A percentile compares a stretch with the other conserved stretches of the same genome.
Conservation (phyloP, 2,888 invertebrate genomes). For the Rotaria magnacalcarata region DNA sequence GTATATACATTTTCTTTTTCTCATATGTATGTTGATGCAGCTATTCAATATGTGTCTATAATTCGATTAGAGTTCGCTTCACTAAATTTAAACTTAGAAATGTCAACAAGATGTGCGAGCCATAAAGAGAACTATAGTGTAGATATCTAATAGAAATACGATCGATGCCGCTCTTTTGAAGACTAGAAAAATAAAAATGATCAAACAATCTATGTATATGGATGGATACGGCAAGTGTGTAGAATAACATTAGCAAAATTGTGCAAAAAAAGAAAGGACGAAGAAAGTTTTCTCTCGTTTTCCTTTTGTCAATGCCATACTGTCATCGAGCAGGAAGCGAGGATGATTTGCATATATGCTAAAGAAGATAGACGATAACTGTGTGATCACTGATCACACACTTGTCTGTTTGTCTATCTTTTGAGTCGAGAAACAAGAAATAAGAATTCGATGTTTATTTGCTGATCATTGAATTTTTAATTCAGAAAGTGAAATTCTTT, state of each 20-base stretch:
- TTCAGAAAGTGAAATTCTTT: neutral
- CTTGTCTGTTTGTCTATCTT: neutral
- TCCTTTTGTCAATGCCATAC: neutral
- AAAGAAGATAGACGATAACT: conserved; percentile 16
- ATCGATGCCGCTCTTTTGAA: conserved; percentile 22
- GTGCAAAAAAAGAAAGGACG: neutral
- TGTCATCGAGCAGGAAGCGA: conserved; percentile 4
- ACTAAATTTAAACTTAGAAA: conserved; percentile 31
- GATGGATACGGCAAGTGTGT: conserved; percentile 26
- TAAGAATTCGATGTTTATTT: neutral
- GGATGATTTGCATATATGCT: conserved; percentile 5
- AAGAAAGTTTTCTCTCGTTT: neutral
- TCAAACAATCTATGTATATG: neutral
- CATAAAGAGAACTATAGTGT: conserved; percentile 15
- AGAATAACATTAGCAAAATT: conserved; percentile 16
- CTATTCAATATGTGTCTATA: conserved; percentile 17
- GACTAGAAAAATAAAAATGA: conserved; percentile 8
- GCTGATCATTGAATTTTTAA: neutral
- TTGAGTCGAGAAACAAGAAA: neutral
- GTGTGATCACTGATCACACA: neutral
- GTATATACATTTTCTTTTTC: neutral
- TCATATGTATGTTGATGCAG: conserved; percentile 18
- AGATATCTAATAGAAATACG: conserved; percentile 17
- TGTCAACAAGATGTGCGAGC: conserved; percentile 31
- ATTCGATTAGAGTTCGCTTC: conserved; percentile 26